Conservation (phyloP, 2,888 invertebrate genomes). For the Timema podura region DNA sequence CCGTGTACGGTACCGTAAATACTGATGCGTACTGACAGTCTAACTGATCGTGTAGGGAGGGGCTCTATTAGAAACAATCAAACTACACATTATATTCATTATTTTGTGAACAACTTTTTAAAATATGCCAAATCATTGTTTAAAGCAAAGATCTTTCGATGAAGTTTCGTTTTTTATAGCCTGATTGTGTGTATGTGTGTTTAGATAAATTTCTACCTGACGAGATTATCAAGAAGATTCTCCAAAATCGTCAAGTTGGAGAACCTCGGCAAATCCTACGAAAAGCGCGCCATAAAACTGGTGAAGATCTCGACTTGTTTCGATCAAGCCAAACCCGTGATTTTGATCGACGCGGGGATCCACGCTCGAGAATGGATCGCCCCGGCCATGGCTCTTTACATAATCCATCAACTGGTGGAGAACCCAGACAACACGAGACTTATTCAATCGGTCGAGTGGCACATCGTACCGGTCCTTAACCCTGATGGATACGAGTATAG, state of each 20-base stretch:
- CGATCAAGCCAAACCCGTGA: neutral
- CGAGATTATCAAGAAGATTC: constrained; percentile 47
- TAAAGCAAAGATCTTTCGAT: no score
- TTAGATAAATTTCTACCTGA: constrained; percentile 52
- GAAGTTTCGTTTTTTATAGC: no score
- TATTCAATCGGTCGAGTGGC: constrained; percentile 60
- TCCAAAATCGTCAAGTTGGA: constrained; percentile 52
- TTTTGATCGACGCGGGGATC: constrained; percentile 53
- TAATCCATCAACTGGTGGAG: constrained; percentile 56
- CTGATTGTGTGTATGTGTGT: no score
- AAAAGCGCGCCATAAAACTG: constrained; percentile 55
- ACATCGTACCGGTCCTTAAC: constrained; percentile 62
- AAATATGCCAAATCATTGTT: no score
- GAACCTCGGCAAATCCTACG: constrained; percentile 55
- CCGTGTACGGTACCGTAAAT: no score
- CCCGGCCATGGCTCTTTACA: constrained; percentile 55
- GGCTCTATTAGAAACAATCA: no score
- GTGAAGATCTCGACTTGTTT: constrained; percentile 55
- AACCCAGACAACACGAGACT: constrained; percentile 53
- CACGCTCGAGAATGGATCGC: constrained; percentile 69
- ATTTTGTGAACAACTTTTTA: no score
- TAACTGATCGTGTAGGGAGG: no score
- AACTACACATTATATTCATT: no score
- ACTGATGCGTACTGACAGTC: no score
- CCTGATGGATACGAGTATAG: constrained; percentile 68